phyloP scores from a whole-genome alignment of 2,113 vertebrate genomes.

The Seriola quinqueradiata region DNA sequence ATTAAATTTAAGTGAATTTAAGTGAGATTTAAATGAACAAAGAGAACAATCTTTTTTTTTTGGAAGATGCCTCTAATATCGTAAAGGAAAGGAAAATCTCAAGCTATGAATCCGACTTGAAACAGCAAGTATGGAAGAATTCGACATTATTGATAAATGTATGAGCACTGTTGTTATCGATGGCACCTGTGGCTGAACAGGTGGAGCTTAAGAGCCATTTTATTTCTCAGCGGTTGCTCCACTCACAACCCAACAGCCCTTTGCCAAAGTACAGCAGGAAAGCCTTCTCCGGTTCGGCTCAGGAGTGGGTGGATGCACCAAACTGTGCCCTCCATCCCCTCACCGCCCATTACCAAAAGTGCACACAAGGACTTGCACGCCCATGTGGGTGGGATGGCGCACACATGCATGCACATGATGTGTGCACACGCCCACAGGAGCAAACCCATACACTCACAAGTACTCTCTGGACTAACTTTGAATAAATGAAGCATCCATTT shows the following conservation, averaged over 20 bases:
- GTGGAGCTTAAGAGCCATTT: not conserved
- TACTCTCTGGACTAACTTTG: constrained; percentile 41
- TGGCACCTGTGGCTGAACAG: not conserved
- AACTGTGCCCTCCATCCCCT: constrained; percentile 48
- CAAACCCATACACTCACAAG: constrained; percentile 23
- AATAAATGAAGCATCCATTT: constrained; percentile 64
- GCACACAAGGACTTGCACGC: constrained; percentile 28
- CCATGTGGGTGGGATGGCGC: constrained; percentile 55
- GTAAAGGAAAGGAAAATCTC: too few species aligned
- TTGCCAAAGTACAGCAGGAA: constrained; percentile 27
- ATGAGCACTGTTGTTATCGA: not conserved
- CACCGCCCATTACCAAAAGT: constrained; percentile 34
- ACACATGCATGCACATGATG: constrained; percentile 18
- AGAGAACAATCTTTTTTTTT: not conserved
- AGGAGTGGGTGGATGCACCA: constrained; percentile 47
- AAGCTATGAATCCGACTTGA: not conserved
- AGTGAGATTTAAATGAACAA: not conserved
- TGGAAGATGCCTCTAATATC: not conserved
- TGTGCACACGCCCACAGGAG: constrained; percentile 54
- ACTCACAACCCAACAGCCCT: not conserved
- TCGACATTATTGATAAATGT: not conserved
- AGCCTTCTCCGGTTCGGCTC: not conserved
- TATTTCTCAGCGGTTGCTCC: not conserved
- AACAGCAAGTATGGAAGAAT: not conserved
- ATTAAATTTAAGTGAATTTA: not conserved